A percentile compares a stretch with the other conserved stretches of the same genome.
These are phyloP conservation scores for Dynastes maya DNA, from an alignment of 2,888 invertebrate species.

Conservation along the genomic window DNA sequence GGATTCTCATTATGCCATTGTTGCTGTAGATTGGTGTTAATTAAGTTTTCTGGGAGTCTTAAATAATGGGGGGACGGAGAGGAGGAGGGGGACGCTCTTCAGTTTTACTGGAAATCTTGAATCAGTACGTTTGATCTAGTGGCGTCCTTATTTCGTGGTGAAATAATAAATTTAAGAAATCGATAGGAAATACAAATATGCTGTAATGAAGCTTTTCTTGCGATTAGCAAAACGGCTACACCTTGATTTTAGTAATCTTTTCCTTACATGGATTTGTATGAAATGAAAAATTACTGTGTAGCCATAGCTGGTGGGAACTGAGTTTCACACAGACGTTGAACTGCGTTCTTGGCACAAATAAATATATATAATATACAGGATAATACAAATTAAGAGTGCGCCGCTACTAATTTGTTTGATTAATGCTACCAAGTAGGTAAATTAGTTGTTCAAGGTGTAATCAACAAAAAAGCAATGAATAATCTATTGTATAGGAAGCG, in stretches of 20 bases:
- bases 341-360: too few species aligned
- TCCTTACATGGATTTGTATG: background rate
- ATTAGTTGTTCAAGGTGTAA: too few species aligned
- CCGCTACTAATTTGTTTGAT: too few species aligned
- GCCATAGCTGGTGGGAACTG: background rate
- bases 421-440: too few species aligned
- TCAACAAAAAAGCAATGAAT: too few species aligned
- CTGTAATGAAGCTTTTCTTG: background rate
- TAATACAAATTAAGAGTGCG: too few species aligned
- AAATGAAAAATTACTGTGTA: background rate
- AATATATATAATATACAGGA: too few species aligned
- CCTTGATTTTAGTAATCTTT: background rate
- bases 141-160: background rate
- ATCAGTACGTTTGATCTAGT: background rate
- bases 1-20: background rate
- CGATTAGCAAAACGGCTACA: background rate
- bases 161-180: background rate
- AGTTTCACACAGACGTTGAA: background rate
- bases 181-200: background rate
- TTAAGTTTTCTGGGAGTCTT: constrained; percentile 20
- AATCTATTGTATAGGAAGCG: too few species aligned
- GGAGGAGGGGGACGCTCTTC: background rate
- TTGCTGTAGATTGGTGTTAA: constrained; percentile 18
- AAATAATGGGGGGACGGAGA: background rate
- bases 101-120: background rate